Conservation (phyloP, 2,797 vertebrate species). For the Lacerta viridis region DNA sequence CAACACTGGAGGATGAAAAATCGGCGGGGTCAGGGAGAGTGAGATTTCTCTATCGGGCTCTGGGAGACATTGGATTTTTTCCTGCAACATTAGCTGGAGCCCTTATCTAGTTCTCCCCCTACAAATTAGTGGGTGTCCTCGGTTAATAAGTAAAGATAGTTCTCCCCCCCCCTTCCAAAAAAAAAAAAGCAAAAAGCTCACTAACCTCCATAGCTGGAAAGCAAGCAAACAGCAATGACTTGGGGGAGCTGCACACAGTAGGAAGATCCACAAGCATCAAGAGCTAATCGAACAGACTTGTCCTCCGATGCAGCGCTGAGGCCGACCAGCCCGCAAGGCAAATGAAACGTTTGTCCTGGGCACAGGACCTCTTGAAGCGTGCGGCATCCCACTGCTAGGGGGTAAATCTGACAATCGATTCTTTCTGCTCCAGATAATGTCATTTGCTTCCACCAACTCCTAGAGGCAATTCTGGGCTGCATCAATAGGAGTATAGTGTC, state of each 20-base stretch:
- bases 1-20: conserved; percentile 74
- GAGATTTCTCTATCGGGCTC: conserved; percentile 66
- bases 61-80: conserved; percentile 59
- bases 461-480: background rate
- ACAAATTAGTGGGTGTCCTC: conserved; percentile 66
- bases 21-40: conserved; percentile 72
- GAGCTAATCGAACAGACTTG: background rate
- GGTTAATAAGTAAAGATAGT: conserved; percentile 71
- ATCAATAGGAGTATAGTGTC: too few species aligned
- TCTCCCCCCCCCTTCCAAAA: conserved; percentile 7
- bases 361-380: background rate
- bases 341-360: background rate
- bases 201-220: conserved; percentile 53
- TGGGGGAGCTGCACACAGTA: conserved; percentile 38
- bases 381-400: background rate
- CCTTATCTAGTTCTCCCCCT: conserved; percentile 62
- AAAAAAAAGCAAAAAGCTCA: conserved; percentile 48
- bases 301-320: background rate
- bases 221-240: conserved; percentile 36
- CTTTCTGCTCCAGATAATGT: background rate
- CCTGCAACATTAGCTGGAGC: conserved; percentile 52
- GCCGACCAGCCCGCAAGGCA: background rate
- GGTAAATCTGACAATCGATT: background rate
- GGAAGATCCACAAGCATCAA: background rate
- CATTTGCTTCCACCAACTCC: background rate